These are phyloP conservation scores for Siphlonurus alternatus DNA, from an alignment of 2,888 invertebrate species.

Conservation along the genomic window DNA sequence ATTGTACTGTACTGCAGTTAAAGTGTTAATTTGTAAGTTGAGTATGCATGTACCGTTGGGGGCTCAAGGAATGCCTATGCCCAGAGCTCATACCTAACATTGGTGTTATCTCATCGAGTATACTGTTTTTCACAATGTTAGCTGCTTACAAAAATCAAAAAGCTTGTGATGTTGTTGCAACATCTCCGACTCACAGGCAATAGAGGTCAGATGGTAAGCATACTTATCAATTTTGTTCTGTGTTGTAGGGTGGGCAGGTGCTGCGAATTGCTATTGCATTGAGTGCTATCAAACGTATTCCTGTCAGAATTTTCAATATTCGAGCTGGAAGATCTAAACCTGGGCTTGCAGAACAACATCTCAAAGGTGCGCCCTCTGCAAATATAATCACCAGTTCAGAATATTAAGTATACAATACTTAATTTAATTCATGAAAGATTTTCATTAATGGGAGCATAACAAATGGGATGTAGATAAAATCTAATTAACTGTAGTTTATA, in stretches of 20 bases:
- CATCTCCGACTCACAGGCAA: not conserved
- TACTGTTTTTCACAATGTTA: conserved; percentile 9
- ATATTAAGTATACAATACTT: no score
- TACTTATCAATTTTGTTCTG: conserved; percentile 1
- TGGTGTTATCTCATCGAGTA: conserved; percentile 11
- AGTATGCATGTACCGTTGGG: no score
- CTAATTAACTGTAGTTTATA: no score
- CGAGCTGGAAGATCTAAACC: conserved; percentile 65
- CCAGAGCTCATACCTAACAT: no score
- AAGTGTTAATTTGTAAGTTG: no score
- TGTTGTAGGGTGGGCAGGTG: conserved; percentile 81
- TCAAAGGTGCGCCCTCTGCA: conserved; percentile 47
- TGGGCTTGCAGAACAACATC: conserved; percentile 66
- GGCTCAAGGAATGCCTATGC: no score
- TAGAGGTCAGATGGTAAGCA: not conserved
- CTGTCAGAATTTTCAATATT: conserved; percentile 61
- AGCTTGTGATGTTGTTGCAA: conserved; percentile 2
- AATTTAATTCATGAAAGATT: no score
- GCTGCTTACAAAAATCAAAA: conserved; percentile 1
- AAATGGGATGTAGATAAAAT: no score
- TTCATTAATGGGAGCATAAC: no score
- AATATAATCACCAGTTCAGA: no score
- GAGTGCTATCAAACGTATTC: conserved; percentile 54
- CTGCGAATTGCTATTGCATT: conserved; percentile 62
- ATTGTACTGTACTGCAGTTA: no score